Evolutionary conservation across 2,888 invertebrate species (phyloP).

Genomic region (Tetranychus piercei): DNA sequence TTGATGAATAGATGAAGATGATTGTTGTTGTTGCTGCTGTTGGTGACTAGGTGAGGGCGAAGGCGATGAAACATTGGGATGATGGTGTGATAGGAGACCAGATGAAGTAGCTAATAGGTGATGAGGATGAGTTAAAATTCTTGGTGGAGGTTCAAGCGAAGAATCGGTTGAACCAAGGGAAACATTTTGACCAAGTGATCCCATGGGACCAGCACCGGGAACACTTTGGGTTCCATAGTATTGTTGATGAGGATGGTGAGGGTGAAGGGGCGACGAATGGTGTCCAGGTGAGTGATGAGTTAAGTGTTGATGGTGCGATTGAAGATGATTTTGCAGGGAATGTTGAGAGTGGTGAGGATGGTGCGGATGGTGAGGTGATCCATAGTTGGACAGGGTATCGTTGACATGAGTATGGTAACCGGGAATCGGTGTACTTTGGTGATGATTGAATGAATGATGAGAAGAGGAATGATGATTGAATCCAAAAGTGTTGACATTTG

Average conservation of each 20-base stretch:
- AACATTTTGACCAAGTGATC: not conserved
- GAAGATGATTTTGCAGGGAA: not conserved
- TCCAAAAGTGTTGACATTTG: not conserved
- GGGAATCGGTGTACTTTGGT: not conserved
- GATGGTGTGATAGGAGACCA: not conserved
- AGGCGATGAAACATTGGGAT: not conserved
- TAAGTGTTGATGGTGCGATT: not conserved
- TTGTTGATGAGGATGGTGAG: constrained; percentile 8
- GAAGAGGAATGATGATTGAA: not conserved
- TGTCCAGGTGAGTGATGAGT: not conserved
- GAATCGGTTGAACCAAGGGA: too few relatives aligned
- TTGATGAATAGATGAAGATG: not conserved
- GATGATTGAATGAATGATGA: not conserved
- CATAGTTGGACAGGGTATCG: too few relatives aligned
- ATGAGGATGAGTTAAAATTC: not conserved
- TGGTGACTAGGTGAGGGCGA: not conserved
- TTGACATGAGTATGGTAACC: too few relatives aligned
- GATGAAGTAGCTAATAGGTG: not conserved
- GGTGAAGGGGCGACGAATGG: not conserved
- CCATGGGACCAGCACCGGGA: not conserved
- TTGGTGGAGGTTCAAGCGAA: too few relatives aligned
- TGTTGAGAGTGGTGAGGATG: not conserved
- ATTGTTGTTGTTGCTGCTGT: not conserved
- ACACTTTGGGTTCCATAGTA: not conserved
- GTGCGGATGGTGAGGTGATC: not conserved